Percentiles rank a stretch among this genome's conserved stretches.
Evolutionary conservation across 2,888 invertebrate genomes (phyloP).

Genomic region (Rhogogaster chlorosoma): DNA sequence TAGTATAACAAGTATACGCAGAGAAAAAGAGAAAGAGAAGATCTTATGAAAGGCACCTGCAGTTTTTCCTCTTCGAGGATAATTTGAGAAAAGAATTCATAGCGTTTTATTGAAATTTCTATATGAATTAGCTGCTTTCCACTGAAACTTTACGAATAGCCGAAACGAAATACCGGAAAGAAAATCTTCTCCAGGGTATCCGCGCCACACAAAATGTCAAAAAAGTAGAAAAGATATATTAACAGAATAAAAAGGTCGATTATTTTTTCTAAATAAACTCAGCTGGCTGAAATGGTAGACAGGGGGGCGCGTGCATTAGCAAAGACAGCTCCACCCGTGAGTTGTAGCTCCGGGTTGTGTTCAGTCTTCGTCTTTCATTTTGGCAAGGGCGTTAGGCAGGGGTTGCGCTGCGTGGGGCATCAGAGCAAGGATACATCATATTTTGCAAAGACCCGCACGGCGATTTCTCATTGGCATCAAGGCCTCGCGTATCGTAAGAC

Average conservation of each 20-base stretch:
- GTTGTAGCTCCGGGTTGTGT: conserved; percentile 30
- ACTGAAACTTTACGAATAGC: not conserved
- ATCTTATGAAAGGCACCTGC: too few species aligned
- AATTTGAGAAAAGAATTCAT: not conserved
- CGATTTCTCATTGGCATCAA: conserved; percentile 46
- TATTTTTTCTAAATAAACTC: not conserved
- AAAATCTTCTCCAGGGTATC: not conserved
- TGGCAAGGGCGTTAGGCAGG: conserved; percentile 8
- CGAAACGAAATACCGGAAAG: not conserved
- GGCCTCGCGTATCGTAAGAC: conserved; percentile 31
- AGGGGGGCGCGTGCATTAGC: conserved; percentile 34
- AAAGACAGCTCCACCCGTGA: conserved; percentile 30
- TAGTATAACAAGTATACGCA: not conserved
- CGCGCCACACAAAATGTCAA: not conserved
- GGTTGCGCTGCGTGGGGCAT: not conserved
- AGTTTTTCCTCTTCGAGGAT: too few species aligned
- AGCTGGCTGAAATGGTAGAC: not conserved
- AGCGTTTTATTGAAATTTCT: not conserved
- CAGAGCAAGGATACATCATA: conserved; percentile 44
- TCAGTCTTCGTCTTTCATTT: conserved; percentile 49
- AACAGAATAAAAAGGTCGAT: not conserved
- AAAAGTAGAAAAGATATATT: not conserved
- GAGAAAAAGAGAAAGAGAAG: too few species aligned
- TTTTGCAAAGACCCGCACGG: conserved; percentile 40
- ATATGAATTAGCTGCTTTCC: not conserved